Base-by-base conservation (phyloP, 1,140 invertebrate genomes). In the Drosophila paulistorum region DNA sequence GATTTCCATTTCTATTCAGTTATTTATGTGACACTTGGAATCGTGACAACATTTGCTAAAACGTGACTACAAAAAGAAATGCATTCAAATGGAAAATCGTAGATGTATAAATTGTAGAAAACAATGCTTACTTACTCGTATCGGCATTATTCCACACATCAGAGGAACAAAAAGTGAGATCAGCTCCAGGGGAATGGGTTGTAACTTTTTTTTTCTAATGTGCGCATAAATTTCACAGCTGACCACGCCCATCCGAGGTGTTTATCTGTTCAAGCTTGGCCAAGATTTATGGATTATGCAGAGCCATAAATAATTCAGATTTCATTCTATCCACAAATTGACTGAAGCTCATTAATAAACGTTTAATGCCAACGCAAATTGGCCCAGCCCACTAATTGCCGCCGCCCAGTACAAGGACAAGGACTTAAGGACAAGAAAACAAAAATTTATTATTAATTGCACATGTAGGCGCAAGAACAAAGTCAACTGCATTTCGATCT, bases 301-400 rank as follows among this genome's bases (percentile, higher is more conserved):
- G 48, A 57, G 68, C 61, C 68, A 73, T 76, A 79, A 72, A 76
- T 76, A 72, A 54, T 59, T 70, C 58, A 48, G 59, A 6, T 77
- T 30, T 61, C 5, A 11, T n/a, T 48, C 20, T 59, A 78, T 74
- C 75, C 67, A 45, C 30, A 71, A 71, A 67, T 73, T 74, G 75
- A 59, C 61, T 77, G 9, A 41, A 35, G 33, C 76, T 81, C 82
- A 87, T 86, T 86, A 87, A 87, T 86, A 86, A 82, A 59, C 82
- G 75, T 85, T 85, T 85, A 86, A 67, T 63, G 82, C 68, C 75
- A 79, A 67, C 58, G 68, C 60, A 54, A 68, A 66, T 54, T 57
- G 65, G 65, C 61, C 14, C 42, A 20, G 65, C 55, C 61, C 65
- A 66, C 77, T 86, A 86, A 86, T 86, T 86, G 79, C 65, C 37